Base-by-base conservation (phyloP, 2,113 vertebrate genomes). In the Catagonus wagneri region DNA sequence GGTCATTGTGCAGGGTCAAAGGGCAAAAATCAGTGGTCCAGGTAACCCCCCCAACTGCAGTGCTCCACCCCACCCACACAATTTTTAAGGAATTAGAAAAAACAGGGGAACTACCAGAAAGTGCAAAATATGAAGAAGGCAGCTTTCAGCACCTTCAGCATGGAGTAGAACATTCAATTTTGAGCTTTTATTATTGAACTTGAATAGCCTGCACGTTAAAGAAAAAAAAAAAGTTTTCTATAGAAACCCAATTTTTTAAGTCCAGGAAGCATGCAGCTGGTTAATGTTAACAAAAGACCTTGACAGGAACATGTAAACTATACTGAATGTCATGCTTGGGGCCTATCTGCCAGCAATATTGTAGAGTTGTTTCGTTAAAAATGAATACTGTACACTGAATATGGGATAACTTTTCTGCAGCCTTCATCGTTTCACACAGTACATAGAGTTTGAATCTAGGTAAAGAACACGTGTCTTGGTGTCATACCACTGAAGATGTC, bases 61-160 rank as follows among this genome's bases (percentile, higher is more conserved):
- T 97, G 98, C 98, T 98, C 98, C 98, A 98, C 98, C 98, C 98
- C 98, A 98, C 98, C 98, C 98, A 98, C 98, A 98, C 97, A 98
- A 98, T 98, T 98, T 98, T 98, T 98, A 94, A 98, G 96, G 97
- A 98, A 97, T 97, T 97, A 96, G 94, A 97, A 97, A 98, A 98
- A 98, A 98, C 65, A 97, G 98, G 98, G 98, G 97, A 98, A 98
- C 98, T 98, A 98, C 98, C 98, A 99, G 99, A 99, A 99, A 99
- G 99, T 99, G 99, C 99, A 99, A 99, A 97, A 99, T 98, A 98
- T 98, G 98, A 99, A 98, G 98, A 98, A 99, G 98, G 96, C 92
- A 98, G 98, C 97, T 98, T 98, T 98, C 88, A 96, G 98, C 98
- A 98, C 98, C 98, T 99, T 99, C 98, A 96, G 97, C 94, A 97